Conservation (phyloP, 2,113 vertebrate species). For the Pterocles burchelli region DNA sequence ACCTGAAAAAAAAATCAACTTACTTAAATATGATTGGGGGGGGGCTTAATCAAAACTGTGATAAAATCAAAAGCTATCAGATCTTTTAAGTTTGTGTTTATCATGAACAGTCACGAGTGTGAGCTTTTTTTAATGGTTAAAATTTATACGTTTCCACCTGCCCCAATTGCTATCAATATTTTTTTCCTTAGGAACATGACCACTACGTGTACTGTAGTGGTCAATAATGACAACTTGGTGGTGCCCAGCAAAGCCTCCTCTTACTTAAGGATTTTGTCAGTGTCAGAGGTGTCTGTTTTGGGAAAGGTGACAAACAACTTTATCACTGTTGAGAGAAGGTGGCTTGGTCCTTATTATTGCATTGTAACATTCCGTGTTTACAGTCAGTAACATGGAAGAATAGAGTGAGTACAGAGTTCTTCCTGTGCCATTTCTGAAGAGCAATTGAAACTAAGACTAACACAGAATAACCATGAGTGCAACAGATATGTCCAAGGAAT, state of each 20-base stretch:
- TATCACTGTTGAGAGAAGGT: neutral
- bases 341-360: neutral
- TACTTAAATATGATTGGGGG: neutral
- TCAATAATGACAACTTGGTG: neutral
- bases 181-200: neutral
- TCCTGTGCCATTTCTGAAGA: neutral
- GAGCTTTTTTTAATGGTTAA: neutral
- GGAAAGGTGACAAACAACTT: neutral
- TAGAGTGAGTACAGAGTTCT: neutral
- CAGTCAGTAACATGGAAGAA: neutral
- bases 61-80: neutral
- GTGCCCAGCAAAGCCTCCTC: neutral
- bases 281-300: neutral
- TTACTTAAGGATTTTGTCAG: neutral
- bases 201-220: neutral
- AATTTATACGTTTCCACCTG: neutral
- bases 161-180: fast-evolving
- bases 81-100: neutral
- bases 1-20: fast-evolving
- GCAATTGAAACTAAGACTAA: neutral
- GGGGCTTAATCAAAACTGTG: neutral
- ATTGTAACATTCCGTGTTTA: neutral
- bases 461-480: neutral
- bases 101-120: neutral
- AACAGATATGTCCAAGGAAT: neutral